Conservation (phyloP, 1,140 invertebrate species). For the Frieseomelitta varia region DNA sequence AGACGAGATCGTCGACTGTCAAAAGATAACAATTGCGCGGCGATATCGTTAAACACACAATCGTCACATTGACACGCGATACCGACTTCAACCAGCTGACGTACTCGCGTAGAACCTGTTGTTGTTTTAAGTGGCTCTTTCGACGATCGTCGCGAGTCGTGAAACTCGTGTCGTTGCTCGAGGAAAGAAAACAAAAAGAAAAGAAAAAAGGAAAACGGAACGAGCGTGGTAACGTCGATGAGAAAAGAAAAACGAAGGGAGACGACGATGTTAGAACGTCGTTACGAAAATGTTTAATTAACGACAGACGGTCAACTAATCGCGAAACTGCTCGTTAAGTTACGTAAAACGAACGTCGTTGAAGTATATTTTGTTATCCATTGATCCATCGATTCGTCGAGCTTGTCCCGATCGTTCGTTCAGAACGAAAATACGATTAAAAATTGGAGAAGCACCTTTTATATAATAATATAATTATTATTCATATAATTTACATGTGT, state of each 20-base stretch:
- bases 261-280: not conserved
- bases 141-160: too few relatives aligned
- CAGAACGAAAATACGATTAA: too few relatives aligned
- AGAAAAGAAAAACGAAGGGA: not conserved
- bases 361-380: not conserved
- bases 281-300: constrained; percentile 26
- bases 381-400: not conserved
- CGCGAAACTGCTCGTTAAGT: constrained; percentile 3
- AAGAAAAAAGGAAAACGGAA: too few relatives aligned
- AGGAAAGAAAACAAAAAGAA: too few relatives aligned
- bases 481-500: too few relatives aligned
- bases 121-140: too few relatives aligned
- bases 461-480: not conserved
- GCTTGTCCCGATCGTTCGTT: not conserved
- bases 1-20: not conserved
- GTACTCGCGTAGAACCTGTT: not conserved
- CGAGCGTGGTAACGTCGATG: too few relatives aligned
- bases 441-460: too few relatives aligned
- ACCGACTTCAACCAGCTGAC: not conserved
- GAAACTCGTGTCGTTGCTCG: too few relatives aligned
- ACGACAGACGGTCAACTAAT: not conserved
- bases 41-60: not conserved
- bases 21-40: not conserved
- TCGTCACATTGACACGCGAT: not conserved
- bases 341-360: not conserved